Conservation (phyloP, 2,797 vertebrate genomes). For the Hydrophis major region DNA sequence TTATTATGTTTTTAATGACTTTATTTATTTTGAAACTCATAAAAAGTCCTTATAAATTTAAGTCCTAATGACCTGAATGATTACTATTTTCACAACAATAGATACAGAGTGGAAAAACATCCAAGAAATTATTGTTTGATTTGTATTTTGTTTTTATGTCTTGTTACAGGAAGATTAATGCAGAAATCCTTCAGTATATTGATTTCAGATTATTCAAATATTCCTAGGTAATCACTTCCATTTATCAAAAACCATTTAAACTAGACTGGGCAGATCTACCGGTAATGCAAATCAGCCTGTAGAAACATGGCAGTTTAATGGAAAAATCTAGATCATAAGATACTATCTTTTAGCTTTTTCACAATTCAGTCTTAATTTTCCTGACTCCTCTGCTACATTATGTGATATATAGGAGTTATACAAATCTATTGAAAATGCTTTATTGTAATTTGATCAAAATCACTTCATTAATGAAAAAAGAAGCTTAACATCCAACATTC, state of each 20-base stretch:
- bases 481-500: background rate
- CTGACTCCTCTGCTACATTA: background rate
- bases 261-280: constrained; percentile 4
- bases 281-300: constrained; percentile 48
- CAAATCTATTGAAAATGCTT: background rate
- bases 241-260: constrained; percentile 30
- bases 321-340: constrained; percentile 54
- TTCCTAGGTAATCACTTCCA: background rate
- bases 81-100: background rate
- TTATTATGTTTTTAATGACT: background rate
- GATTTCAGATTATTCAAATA: background rate
- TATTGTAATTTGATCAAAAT: background rate
- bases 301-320: constrained; percentile 54
- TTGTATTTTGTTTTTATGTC: constrained; percentile 35
- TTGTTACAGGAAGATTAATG: background rate
- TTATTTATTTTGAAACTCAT: background rate
- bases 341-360: constrained; percentile 52
- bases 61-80: too few species aligned
- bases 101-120: background rate
- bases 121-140: background rate
- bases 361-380: background rate
- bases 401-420: background rate
- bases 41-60: background rate
- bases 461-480: background rate
- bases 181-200: background rate